Evolutionary conservation across 2,797 vertebrate genomes (phyloP).

Genomic region (Menidia menidia): DNA sequence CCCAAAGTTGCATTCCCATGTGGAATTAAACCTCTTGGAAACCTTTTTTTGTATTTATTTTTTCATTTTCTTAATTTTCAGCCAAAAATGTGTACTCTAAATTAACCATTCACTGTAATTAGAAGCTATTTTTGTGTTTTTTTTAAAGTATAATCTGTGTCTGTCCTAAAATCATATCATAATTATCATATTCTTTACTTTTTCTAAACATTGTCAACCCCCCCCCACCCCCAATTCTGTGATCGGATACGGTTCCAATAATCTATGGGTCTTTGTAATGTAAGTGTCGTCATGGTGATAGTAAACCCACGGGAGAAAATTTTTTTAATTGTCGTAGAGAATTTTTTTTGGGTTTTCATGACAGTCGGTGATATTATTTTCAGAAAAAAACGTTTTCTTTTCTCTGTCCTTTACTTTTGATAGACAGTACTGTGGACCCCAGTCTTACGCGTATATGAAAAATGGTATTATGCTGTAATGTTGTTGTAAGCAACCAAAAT

Average conservation of each 20-base stretch:
- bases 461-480: constrained; percentile 57
- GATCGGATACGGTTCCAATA: constrained; percentile 47
- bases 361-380: constrained; percentile 62
- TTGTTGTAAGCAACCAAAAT: constrained; percentile 53
- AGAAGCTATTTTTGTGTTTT: too few species aligned
- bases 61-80: not conserved
- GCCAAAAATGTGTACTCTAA: not conserved
- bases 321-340: constrained; percentile 4
- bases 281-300: constrained; percentile 70
- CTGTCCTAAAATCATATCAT: too few species aligned
- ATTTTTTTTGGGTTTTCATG: constrained; percentile 37
- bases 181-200: not conserved
- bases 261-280: constrained; percentile 70
- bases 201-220: constrained; percentile 7
- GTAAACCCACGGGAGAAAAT: constrained; percentile 55
- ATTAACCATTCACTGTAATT: too few species aligned
- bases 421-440: constrained; percentile 51
- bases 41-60: not conserved
- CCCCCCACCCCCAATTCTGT: constrained; percentile 33
- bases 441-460: constrained; percentile 44
- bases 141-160: too few species aligned
- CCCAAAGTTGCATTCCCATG: not conserved
- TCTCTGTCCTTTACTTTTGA: constrained; percentile 63
- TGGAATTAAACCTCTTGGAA: too few species aligned
- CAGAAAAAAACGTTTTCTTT: constrained; percentile 24